These are phyloP conservation scores for Enteromius afrohamiltoni DNA, from an alignment of 2,797 vertebrate species.

Conservation along the genomic window DNA sequence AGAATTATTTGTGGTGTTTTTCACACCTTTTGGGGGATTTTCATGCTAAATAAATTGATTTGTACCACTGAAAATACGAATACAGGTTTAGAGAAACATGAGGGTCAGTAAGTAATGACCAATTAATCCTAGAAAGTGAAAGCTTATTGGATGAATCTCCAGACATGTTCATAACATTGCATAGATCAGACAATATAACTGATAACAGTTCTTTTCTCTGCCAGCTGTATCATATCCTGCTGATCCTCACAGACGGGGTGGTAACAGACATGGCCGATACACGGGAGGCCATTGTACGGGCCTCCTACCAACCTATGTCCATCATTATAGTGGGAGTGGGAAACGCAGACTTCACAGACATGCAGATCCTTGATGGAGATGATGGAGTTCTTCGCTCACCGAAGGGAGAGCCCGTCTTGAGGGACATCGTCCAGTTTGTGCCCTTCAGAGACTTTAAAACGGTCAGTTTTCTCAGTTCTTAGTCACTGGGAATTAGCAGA, in stretches of 20 bases:
- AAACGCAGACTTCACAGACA: slow-evolving; percentile 95
- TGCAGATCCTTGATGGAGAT: slow-evolving; percentile 93
- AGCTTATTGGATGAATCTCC: not conserved
- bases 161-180: not conserved
- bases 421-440: slow-evolving; percentile 94
- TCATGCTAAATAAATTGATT: not conserved
- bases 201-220: slow-evolving; percentile 51
- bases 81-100: not conserved
- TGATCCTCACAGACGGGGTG: slow-evolving; percentile 93
- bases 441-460: slow-evolving; percentile 97
- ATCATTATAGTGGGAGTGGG: slow-evolving; percentile 95
- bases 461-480: slow-evolving; percentile 74
- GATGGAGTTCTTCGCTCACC: slow-evolving; percentile 89
- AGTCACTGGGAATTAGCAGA: slow-evolving; percentile 14
- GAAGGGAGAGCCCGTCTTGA: slow-evolving; percentile 88
- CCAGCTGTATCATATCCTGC: slow-evolving; percentile 93
- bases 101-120: not conserved
- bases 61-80: not conserved
- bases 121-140: not conserved
- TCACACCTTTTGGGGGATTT: not conserved
- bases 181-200: slow-evolving; percentile 18
- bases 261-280: slow-evolving; percentile 95
- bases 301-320: slow-evolving; percentile 93
- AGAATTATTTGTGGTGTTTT: not conserved
- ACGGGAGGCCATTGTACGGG: slow-evolving; percentile 90